Percentiles rank a stretch among this genome's conserved stretches.
Evolutionary conservation across 92 coral and sea anemone species (phyloP).

Genomic region (Phenganax marumi): DNA sequence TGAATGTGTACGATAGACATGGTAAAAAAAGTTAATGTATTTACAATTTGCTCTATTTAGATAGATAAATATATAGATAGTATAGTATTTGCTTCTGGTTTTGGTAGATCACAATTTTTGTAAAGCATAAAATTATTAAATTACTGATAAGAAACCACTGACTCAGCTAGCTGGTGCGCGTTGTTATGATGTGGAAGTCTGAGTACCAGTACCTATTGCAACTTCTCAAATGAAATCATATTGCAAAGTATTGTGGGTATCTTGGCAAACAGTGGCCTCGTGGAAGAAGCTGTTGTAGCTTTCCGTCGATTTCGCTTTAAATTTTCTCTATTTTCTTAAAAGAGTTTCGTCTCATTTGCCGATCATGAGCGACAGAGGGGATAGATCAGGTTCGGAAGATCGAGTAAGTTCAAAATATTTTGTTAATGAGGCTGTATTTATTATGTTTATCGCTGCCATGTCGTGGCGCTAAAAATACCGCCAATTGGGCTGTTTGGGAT

Average conservation of each 20-base stretch:
- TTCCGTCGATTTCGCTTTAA: not conserved
- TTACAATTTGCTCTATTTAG: no score
- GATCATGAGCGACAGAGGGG: slow-evolving; percentile 70
- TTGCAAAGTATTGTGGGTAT: slow-evolving; percentile 16
- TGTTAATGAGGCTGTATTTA: not conserved
- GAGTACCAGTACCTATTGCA: not conserved
- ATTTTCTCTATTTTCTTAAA: not conserved
- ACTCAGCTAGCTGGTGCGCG: not conserved
- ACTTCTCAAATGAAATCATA: not conserved
- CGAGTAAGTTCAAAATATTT: slow-evolving; percentile 54
- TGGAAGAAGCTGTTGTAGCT: not conserved
- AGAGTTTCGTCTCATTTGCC: not conserved
- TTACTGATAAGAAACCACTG: no score
- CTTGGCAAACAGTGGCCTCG: not conserved
- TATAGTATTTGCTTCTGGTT: no score
- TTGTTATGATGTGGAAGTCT: not conserved
- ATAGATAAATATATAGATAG: no score
- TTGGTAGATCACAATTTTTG: no score
- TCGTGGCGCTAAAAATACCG: not conserved
- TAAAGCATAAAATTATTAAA: no score
- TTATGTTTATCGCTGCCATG: not conserved
- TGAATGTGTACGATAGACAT: no score
- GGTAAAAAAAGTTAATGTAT: no score
- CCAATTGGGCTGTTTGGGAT: not conserved
- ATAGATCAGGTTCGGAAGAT: slow-evolving; percentile 68